Conservation (phyloP, 1,140 invertebrate genomes). For the Homarus americanus region DNA sequence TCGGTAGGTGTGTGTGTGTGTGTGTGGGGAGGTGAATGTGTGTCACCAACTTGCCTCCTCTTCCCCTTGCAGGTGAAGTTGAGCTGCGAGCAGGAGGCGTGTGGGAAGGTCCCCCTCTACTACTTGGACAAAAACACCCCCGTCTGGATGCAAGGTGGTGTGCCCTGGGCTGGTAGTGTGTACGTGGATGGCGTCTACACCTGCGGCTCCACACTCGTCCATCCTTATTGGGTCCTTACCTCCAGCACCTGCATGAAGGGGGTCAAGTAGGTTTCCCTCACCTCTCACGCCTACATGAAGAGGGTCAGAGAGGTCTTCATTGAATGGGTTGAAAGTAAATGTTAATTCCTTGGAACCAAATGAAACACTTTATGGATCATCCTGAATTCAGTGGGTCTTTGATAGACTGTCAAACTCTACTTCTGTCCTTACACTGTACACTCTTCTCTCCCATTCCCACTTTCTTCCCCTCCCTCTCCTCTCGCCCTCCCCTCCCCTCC, state of each 20-base stretch:
- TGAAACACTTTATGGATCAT: too few relatives aligned
- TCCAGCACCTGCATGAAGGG: conserved; percentile 34
- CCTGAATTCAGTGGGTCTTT: too few relatives aligned
- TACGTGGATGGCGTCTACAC: conserved; percentile 41
- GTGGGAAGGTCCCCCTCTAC: conserved; percentile 46
- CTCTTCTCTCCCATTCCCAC: too few relatives aligned
- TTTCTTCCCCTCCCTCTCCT: too few relatives aligned
- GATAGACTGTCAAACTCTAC: too few relatives aligned
- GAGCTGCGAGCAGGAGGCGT: conserved; percentile 15
- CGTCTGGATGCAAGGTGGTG: conserved; percentile 44
- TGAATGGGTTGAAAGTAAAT: too few relatives aligned
- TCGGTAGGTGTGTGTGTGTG: too few relatives aligned
- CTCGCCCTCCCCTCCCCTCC: too few relatives aligned
- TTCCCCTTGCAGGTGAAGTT: conserved; percentile 12
- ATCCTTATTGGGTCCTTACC: conserved; percentile 37
- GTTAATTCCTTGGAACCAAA: too few relatives aligned
- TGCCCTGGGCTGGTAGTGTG: conserved; percentile 38
- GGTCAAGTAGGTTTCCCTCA: conserved; percentile 31
- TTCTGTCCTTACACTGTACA: too few relatives aligned
- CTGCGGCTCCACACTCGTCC: conserved; percentile 46
- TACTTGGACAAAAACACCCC: conserved; percentile 25
- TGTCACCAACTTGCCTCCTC: too few relatives aligned
- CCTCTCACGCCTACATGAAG: conserved; percentile 41
- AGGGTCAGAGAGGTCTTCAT: conserved; percentile 10
- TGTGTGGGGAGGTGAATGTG: too few relatives aligned